phyloP scores from a whole-genome alignment of 30 jellyfish, hydroid and myxozoan genomes.

The Cassiopea andromeda region DNA sequence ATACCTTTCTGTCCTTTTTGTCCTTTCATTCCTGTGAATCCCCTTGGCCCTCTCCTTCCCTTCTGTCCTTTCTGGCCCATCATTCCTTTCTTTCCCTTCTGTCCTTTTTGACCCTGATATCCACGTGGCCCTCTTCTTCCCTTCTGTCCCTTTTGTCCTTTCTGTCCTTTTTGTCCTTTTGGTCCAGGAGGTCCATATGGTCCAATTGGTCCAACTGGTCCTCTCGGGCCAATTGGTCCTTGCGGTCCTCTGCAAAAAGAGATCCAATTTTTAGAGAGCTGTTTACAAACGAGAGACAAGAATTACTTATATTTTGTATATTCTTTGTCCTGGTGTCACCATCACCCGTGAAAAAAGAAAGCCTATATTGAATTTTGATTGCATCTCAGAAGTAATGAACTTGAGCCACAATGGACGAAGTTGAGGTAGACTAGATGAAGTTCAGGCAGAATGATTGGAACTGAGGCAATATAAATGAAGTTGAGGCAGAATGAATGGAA shows the following conservation, averaged over 20 bases:
- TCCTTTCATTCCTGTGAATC: constrained; percentile 19
- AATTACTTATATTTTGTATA: neutral
- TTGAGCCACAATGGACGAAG: too few species aligned
- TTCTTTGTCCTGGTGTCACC: too few species aligned
- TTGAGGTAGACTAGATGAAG: too few species aligned
- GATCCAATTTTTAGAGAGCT: neutral
- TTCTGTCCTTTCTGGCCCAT: constrained; percentile 12
- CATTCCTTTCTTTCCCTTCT: neutral
- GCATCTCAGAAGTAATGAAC: too few species aligned
- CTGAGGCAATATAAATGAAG: too few species aligned
- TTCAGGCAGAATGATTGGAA: too few species aligned
- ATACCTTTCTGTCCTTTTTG: constrained; percentile 39
- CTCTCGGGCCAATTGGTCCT: constrained; percentile 12
- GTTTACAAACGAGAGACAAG: neutral
- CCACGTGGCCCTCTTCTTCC: constrained; percentile 22
- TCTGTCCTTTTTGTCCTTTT: constrained; percentile 14
- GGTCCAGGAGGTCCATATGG: constrained; percentile 31
- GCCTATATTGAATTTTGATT: too few species aligned
- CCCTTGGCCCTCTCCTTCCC: constrained; percentile 42
- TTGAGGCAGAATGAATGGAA: too few species aligned
- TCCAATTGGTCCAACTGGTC: constrained; percentile 22
- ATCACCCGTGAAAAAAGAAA: too few species aligned
- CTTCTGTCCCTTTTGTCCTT: constrained; percentile 7
- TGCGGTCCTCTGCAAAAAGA: neutral
- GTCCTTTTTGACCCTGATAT: constrained; percentile 1